Evolutionary conservation across 2,113 vertebrate genomes (phyloP).

Genomic region (Mesembrinibis cayennensis): DNA sequence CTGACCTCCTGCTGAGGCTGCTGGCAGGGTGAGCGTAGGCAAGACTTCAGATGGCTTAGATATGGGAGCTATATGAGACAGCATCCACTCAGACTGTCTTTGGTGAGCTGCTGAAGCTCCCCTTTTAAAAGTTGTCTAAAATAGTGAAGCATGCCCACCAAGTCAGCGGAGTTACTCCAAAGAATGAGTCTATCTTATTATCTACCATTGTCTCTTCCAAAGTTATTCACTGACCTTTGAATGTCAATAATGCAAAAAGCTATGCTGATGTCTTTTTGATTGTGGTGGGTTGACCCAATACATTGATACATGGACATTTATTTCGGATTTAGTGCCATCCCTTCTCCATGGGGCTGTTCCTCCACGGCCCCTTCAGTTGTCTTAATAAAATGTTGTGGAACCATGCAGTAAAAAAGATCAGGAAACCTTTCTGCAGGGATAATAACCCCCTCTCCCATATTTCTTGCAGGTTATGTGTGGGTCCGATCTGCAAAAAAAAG

Average conservation of each 20-base stretch:
- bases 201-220: not conserved
- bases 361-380: not conserved
- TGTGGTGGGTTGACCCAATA: not conserved
- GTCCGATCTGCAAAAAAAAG: not conserved
- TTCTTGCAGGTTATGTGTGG: not conserved
- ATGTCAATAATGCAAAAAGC: not conserved
- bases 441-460: not conserved
- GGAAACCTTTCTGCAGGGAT: not conserved
- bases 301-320: not conserved
- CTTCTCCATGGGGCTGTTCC: not conserved
- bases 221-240: not conserved
- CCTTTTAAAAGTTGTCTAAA: not conserved
- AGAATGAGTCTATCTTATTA: not conserved
- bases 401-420: not conserved
- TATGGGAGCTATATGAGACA: not conserved
- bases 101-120: not conserved
- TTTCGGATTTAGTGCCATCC: not conserved
- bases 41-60: not conserved
- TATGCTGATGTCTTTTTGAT: not conserved
- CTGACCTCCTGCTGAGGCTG: not conserved
- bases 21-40: rapidly evolving
- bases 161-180: not conserved
- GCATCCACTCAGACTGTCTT: not conserved
- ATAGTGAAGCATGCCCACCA: not conserved
- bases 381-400: not conserved